Conservation (phyloP, 2,113 vertebrate species). For the Lichenostomus cassidix region DNA sequence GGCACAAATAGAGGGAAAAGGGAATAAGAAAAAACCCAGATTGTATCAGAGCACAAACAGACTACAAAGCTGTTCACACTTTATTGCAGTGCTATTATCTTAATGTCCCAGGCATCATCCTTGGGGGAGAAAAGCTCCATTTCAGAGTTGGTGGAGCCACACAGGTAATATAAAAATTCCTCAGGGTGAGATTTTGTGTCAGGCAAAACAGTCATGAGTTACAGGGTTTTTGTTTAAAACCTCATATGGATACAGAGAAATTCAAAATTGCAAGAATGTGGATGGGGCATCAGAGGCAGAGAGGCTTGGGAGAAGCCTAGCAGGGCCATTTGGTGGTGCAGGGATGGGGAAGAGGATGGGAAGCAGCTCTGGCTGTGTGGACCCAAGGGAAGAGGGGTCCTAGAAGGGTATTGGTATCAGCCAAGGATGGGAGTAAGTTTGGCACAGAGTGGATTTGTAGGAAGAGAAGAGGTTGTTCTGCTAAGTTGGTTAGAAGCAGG, state of each 20-base stretch:
- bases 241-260: accelerated
- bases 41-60: background rate
- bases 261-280: background rate
- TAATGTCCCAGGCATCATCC: background rate
- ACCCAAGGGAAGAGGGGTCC: background rate
- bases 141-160: background rate
- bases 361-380: background rate
- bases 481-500: accelerated
- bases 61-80: background rate
- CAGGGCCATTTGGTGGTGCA: background rate
- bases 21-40: accelerated
- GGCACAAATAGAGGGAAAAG: background rate
- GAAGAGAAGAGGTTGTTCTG: background rate
- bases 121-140: background rate
- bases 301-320: background rate
- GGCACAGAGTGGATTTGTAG: background rate
- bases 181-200: background rate
- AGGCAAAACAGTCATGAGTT: background rate
- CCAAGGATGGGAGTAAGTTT: background rate
- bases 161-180: background rate
- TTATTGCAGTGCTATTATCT: background rate
- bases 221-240: background rate
- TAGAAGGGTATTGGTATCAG: background rate
- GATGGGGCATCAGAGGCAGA: accelerated
- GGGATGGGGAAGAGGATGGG: background rate